Evolutionary conservation across 53 echinoderm and acorn worm genomes (phyloP), one percentile per base, ranked within the genome.

Genomic region (Arbacia lixula): DNA sequence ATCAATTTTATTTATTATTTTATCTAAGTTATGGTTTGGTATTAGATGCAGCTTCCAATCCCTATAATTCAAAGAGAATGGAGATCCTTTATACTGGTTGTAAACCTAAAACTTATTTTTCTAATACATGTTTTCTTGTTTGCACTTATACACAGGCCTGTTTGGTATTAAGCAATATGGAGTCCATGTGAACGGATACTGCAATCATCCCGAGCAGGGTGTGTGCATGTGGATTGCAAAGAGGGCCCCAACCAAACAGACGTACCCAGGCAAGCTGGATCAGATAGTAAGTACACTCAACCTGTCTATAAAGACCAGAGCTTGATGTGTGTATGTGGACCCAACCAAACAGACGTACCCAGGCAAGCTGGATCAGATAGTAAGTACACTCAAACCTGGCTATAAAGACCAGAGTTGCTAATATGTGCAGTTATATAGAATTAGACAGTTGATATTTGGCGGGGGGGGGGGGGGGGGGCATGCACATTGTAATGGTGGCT

Each of bases 91-190:
- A n/a, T n/a, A n/a, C n/a, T n/a, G n/a, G n/a, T n/a, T n/a, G n/a
- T n/a, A n/a, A n/a, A n/a, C n/a, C n/a, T n/a, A n/a, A n/a, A n/a
- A n/a, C n/a, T n/a, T n/a, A n/a, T n/a, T n/a, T n/a, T 46, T 46
- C 14, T 46, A 46, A 46, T 8, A 46, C 8, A 14, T 46, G 14
- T 46, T 46, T 14, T 46, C 8, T 46, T 10, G 8, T 14, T 10
- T 10, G 46, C 46, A 46, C 14, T 46, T 46, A 46, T 46, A 46
- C 8, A 5, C 51, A 93, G 93, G 87, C 87, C 68, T 93, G 34
- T 93, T 93, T 86, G 93, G 93, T 12, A 86, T 91, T 27, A 86
- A 86, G 41, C 94, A 91, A 58, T 94, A 94, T 71, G 94, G 94
- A 28, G 88, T 88, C 2, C 91, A 94, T 46, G 36, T 94, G 14